phyloP scores from a whole-genome alignment of 2,113 vertebrate genomes.

The Rhinoptilus africanus region DNA sequence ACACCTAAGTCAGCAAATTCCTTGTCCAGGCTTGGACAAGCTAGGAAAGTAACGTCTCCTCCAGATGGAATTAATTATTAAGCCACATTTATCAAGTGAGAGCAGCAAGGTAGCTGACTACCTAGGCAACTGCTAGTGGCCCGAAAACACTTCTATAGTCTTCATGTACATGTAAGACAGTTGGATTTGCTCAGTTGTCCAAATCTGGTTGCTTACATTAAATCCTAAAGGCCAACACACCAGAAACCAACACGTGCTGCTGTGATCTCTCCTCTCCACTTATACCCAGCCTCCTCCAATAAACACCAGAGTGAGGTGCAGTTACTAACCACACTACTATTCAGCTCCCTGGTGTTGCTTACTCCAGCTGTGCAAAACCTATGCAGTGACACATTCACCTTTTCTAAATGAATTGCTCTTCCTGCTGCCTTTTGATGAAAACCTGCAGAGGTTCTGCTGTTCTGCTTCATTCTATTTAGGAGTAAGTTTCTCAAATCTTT shows the following conservation, averaged over 20 bases:
- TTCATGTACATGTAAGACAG: neutral
- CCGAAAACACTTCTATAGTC: neutral
- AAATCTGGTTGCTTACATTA: neutral
- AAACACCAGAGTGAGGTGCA: neutral
- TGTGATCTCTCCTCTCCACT: neutral
- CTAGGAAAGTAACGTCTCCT: neutral
- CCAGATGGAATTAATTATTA: conserved; percentile 29
- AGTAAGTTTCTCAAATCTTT: neutral
- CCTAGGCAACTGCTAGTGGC: neutral
- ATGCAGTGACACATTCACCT: neutral
- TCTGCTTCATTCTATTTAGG: neutral
- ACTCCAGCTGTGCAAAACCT: neutral
- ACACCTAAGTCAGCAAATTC: conserved; percentile 5
- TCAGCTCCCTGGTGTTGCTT: neutral
- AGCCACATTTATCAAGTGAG: neutral
- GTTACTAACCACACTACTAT: neutral
- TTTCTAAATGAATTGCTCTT: neutral
- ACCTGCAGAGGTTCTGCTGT: neutral
- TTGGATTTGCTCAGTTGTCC: neutral
- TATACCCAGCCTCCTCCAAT: neutral
- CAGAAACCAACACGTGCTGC: neutral
- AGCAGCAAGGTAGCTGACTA: neutral
- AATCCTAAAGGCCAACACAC: neutral
- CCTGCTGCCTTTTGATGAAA: neutral
- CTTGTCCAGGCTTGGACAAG: neutral